Base-by-base conservation (phyloP, 35 echinoderm and acorn worm genomes). In the Heliocidaris erythrogramma region DNA sequence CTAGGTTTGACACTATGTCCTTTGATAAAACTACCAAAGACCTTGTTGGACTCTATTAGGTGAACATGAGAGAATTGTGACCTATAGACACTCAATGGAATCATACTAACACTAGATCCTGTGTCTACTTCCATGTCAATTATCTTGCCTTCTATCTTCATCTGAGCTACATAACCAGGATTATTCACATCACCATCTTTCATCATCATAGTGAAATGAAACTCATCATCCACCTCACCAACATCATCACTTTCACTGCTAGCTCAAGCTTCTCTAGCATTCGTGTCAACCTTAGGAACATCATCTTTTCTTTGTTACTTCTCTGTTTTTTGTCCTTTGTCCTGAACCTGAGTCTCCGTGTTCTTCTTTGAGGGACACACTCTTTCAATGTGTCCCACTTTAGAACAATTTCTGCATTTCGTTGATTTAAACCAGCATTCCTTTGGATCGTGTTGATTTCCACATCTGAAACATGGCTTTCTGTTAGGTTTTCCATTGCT, bases 401-500 rank as follows among this genome's bases (percentile, higher is more conserved):
- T 90, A 16, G 30, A 48, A 48, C 47, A 85, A 5, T 18, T 90
- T 32, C 88, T 90, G 30, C 88, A 90, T 90, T 90, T 31, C 16
- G 88, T 90, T 17, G 30, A 29, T 32, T 32, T 3, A 48, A 35
- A 90, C 88, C 88, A 90, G 88, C 88, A 90, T 8, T 29, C 88
- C 16, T 90, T 4, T 18, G 88, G 88, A 48, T 90, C 31, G 18
- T 90, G 88, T 17, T 90, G 30, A 32, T 90, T 90, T 31, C 88
- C 88, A 90, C 30, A 90, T 17, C 88, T 18, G 16, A 35, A 90
- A 48, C 88, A 90, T 85, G 84, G 84, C 47, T 90, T 90, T 5
- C 31, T 90, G 5, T 48, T 31, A 48, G 88, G 6, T 31, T 31
- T 48, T 31, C 16, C 88, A 29, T 18, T 31, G 47, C 30, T 90